phyloP scores from a whole-genome alignment of 2,797 vertebrate genomes.

The Sciurus vulgaris region DNA sequence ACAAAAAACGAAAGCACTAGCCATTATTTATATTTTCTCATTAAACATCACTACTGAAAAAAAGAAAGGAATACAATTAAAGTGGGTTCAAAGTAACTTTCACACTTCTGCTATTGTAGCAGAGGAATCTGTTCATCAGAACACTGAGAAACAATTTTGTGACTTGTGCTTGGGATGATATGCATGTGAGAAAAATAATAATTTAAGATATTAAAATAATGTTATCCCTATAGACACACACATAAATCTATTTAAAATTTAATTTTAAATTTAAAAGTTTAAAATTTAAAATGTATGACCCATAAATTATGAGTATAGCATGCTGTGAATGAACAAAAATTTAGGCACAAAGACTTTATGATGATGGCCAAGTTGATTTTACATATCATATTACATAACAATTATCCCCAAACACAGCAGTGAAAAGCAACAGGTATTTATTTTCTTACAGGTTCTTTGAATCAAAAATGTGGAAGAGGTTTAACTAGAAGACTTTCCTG shows the following conservation, averaged over 20 bases:
- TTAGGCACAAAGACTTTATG: not conserved
- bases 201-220: conserved; percentile 52
- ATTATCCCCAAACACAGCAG: not conserved
- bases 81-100: not conserved
- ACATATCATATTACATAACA: not conserved
- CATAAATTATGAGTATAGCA: conserved; percentile 17
- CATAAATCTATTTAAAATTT: not conserved
- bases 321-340: not conserved
- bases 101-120: not conserved
- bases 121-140: conserved; percentile 19
- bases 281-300: not conserved
- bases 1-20: not conserved
- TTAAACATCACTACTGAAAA: not conserved
- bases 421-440: not conserved
- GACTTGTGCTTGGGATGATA: not conserved
- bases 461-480: not conserved
- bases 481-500: not conserved
- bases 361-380: not conserved
- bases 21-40: conserved; percentile 40
- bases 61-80: not conserved
- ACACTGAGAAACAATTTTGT: conserved; percentile 1
- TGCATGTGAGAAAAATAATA: not conserved
- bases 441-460: not conserved
- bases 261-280: not conserved
- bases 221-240: not conserved